Evolutionary conservation across 2,888 invertebrate species (phyloP).

Genomic region (Thereva nobilitata): DNA sequence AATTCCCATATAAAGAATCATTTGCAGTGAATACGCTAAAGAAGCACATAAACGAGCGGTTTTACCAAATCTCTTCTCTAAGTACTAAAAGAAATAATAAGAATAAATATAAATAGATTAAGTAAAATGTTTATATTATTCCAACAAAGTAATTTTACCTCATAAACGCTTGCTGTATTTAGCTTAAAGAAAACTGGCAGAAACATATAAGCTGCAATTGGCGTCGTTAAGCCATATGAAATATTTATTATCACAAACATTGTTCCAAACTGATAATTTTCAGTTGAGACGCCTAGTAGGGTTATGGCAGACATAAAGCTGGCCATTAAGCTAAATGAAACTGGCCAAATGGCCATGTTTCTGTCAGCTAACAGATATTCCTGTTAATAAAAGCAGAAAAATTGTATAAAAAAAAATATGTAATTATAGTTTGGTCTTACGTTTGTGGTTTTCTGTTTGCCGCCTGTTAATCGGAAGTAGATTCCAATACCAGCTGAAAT

Average conservation of each 20-base stretch:
- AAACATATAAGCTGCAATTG: slow-evolving; percentile 75
- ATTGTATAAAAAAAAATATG: slow-evolving; percentile 1
- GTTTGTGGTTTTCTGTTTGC: slow-evolving; percentile 80
- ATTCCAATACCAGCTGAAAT: slow-evolving; percentile 78
- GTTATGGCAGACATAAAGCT: slow-evolving; percentile 92
- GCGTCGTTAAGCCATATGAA: slow-evolving; percentile 75
- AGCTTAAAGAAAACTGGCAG: slow-evolving; percentile 85
- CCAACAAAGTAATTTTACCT: slow-evolving; percentile 60
- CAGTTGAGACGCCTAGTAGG: slow-evolving; percentile 84
- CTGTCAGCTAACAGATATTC: slow-evolving; percentile 83
- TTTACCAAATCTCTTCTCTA: slow-evolving; percentile 84
- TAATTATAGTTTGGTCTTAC: slow-evolving; percentile 56
- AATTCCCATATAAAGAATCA: slow-evolving; percentile 88
- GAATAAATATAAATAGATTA: background rate
- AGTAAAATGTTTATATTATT: background rate
- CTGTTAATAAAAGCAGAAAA: slow-evolving; percentile 55
- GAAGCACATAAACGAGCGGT: slow-evolving; percentile 77
- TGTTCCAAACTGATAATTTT: slow-evolving; percentile 82
- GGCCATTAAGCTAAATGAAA: slow-evolving; percentile 89
- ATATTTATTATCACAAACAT: slow-evolving; percentile 79
- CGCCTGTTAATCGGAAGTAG: slow-evolving; percentile 84
- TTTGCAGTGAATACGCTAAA: slow-evolving; percentile 83
- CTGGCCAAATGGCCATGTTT: slow-evolving; percentile 77
- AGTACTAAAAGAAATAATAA: slow-evolving; percentile 66
- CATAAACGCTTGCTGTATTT: slow-evolving; percentile 85